Evolutionary conservation across 2,888 invertebrate species (phyloP), one percentile per base, ranked within the genome.

Genomic region (Oligia fasciuncula): DNA sequence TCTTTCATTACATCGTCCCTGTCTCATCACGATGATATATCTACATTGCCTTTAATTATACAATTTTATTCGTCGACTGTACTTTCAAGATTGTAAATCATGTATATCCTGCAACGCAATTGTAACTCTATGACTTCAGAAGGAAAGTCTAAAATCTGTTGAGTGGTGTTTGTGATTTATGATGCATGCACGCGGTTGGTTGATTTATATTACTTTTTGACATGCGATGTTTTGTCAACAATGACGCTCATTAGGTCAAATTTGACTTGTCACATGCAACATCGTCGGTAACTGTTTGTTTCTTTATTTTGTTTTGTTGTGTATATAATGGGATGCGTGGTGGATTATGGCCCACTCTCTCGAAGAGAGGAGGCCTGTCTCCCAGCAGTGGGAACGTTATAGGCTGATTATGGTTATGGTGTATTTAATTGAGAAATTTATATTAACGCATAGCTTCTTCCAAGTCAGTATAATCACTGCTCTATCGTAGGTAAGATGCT

Each of bases 21-120:
- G 91, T 90, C 91, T 88, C 93, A 91, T 91, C 92, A 90, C 76
- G 90, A 91, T 93, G 91, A 92, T 93, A 91, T 91, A 92, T 92
- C 92, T 93, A 92, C 90, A 94, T 93, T 92, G 91, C 90, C 91
- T 91, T 89, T 94, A 94, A 94, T 94, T 94, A 93, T 92, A 94
- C 90, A 91, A 92, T 91, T 93, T 92, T 91, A 90, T 91, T 89
- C 79, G 72, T 66, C 70, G 72, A 83, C 79, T 87, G 80, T 85
- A 79, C 81, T 75, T 77, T 76, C 70, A 79, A 84, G 74, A 80
- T 75, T 78, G 8, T 82, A 86, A 80, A 76, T 68, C 67, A 40
- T 71, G 66, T 29, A 19, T 62, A n/a, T 43, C 13, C 14, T 35
- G 23, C 68, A 79, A 46, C 43, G 40, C 4, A 83, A 75, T 80